These are phyloP conservation scores for Calameuta idolon DNA, from an alignment of 2,888 invertebrate species.

Conservation along the genomic window DNA sequence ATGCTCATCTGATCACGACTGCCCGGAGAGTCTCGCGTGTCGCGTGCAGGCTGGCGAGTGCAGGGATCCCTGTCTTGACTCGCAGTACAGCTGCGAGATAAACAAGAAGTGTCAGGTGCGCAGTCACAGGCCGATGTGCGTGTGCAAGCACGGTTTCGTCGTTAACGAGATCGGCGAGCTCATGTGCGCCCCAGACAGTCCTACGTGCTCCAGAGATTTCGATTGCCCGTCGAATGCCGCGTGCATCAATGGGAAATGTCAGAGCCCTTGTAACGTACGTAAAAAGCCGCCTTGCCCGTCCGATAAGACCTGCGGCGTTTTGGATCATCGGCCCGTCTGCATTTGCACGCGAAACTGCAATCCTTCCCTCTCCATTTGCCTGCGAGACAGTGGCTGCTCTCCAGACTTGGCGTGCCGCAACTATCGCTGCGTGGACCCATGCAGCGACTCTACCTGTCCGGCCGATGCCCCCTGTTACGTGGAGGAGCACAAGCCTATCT, in stretches of 20 bases:
- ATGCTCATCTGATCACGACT: constrained; percentile 78
- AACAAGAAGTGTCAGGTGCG: constrained; percentile 91
- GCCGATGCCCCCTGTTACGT: constrained; percentile 90
- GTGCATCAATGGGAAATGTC: constrained; percentile 86
- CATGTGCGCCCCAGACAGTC: constrained; percentile 84
- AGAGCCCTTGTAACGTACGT: constrained; percentile 82
- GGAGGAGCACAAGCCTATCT: constrained; percentile 93
- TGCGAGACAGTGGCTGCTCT: constrained; percentile 90
- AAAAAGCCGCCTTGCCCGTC: constrained; percentile 77
- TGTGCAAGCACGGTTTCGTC: constrained; percentile 89
- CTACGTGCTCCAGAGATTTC: constrained; percentile 83
- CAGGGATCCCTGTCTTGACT: constrained; percentile 81
- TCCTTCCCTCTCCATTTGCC: constrained; percentile 87
- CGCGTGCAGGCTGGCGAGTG: constrained; percentile 79
- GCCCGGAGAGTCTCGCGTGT: constrained; percentile 82
- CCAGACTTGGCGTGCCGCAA: constrained; percentile 86
- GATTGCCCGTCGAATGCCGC: constrained; percentile 90
- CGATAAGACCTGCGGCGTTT: constrained; percentile 88
- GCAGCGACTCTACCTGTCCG: constrained; percentile 86
- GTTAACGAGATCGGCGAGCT: constrained; percentile 89
- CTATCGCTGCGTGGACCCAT: constrained; percentile 92
- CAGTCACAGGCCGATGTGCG: constrained; percentile 86
- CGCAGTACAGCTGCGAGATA: constrained; percentile 78
- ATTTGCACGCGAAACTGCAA: constrained; percentile 89
- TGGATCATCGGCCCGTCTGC: constrained; percentile 88